phyloP scores from a whole-genome alignment of 2,888 invertebrate genomes.

The Pediacus dermestoides region DNA sequence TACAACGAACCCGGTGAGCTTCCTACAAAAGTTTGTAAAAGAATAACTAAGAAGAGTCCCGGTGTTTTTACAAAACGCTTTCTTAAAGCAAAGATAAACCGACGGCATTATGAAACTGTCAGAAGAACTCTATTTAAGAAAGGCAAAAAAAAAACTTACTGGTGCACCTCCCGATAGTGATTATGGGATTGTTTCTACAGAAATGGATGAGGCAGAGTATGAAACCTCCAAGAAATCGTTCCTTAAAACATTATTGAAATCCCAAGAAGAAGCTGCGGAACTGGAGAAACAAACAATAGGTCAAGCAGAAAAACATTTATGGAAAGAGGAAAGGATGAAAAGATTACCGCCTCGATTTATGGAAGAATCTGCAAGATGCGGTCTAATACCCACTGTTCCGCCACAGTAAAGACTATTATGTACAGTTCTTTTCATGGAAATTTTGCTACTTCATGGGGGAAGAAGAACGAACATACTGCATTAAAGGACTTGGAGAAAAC shows the following conservation, averaged over 20 bases:
- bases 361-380: constrained; percentile 15
- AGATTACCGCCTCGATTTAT: constrained; percentile 16
- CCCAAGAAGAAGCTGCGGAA: constrained; percentile 4
- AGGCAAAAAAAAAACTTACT: constrained; percentile 2
- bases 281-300: constrained; percentile 10
- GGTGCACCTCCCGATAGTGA: constrained; percentile 13
- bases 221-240: constrained; percentile 8
- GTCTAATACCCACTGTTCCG: constrained; percentile 2
- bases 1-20: constrained; percentile 26
- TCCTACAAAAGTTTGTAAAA: constrained; percentile 3
- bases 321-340: constrained; percentile 8
- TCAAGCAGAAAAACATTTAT: constrained; percentile 4
- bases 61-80: constrained; percentile 5
- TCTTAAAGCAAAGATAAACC: neutral
- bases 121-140: neutral
- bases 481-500: constrained; percentile 10
- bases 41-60: constrained; percentile 7
- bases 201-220: neutral
- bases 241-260: constrained; percentile 8
- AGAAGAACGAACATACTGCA: constrained; percentile 10
- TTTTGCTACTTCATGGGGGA: constrained; percentile 12
- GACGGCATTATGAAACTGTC: neutral
- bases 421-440: constrained; percentile 9
- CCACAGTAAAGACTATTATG: constrained; percentile 10
- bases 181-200: constrained; percentile 11